Evolutionary conservation across 2,797 vertebrate genomes (phyloP), one percentile per base, ranked within the genome.

Genomic region (Epinephelus malabaricus): DNA sequence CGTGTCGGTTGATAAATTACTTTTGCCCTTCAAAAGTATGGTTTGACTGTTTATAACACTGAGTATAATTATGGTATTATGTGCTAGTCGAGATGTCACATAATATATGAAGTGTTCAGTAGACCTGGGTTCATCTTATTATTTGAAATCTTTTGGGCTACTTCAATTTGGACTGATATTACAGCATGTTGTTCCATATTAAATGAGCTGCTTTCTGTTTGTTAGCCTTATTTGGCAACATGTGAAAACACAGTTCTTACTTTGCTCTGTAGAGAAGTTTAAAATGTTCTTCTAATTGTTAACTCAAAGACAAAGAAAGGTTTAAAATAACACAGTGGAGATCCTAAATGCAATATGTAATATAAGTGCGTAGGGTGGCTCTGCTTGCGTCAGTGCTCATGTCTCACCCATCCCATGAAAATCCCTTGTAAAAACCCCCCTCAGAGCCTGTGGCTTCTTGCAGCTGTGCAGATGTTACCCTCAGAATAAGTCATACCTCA

Each of bases 151-250:
- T 38, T 78, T 78, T 83, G 79, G 73, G 90, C 10, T 65, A 69
- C 80, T 88, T 86, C 51, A 65, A 0, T 72, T 68, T 83, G 87
- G 90, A 92, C 89, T 89, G 89, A 83, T 19, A 70, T 50, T 4
- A 23, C 14, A 8, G 10, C 15, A 59, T 53, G 0, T 30, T 30
- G 27, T 30, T 30, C 27, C 27, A 30, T 30, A 30, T 30, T 30
- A 30, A 30, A 40, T 19, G 27, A 61, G 13, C 11, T 43, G 40
- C 40, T 43, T 11, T 11, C 40, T 59, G 3, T 6, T 15, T 27
- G 8, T 5, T 38, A 66, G 13, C 19, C 11, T 19, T 73, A 8
- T 53, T 68, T 34, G 7, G 34, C 18, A 18, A 54, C 34, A 23
- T 19, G 47, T 25, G 5, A 62, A 56, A 73, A 46, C 56, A 38